Evolutionary conservation across 2,797 vertebrate species (phyloP), one percentile per base, ranked within the genome.

Genomic region (Bovichtus variegatus): DNA sequence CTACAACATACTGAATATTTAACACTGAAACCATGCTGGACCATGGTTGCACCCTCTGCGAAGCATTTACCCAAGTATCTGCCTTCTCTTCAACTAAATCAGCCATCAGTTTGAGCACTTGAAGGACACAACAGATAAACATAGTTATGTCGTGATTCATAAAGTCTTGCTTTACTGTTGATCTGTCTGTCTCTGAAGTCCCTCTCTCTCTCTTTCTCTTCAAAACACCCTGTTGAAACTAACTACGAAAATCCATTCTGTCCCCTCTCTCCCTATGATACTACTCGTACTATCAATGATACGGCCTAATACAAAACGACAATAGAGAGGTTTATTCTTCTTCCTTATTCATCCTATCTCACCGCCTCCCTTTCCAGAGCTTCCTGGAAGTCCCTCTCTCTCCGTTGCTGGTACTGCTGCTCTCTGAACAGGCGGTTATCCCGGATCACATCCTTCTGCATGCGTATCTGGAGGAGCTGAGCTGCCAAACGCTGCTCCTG

Each of bases 291-390:
- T 66, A 61, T 67, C 19, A 79, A 59, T 54, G 19, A 80, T 47
- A 75, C 36, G 83, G 13, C 27, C 66, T 71, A 61, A 78, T 40
- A 58, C 61, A 71, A 58, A 76, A 15, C 15, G 13, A 76, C 47
- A 62, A 65, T 0, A 71, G 54, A 71, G 41, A 76, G 69, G 15
- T 63, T 69, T 74, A 49, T 54, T 83, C 10, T 51, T 73, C 67
- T 55, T 87, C 62, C 16, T 60, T 64, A 76, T 62, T 77, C 59
- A 59, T 85, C 83, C 81, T 60, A 79, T 88, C 95, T 95, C 96
- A 99, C 98, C 94, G 93, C 95, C 91, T 98, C 96, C 93, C 93
- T 95, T 63, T 97, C 94, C 84, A 98, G 95, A 70, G 96, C 95
- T 90, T 97, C 96, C 77, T 95, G 95, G 86, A 97, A 97, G 76